Evolutionary conservation across 2,113 vertebrate species (phyloP), one percentile per base, ranked within the genome.

Genomic region (Microtus montanus): DNA sequence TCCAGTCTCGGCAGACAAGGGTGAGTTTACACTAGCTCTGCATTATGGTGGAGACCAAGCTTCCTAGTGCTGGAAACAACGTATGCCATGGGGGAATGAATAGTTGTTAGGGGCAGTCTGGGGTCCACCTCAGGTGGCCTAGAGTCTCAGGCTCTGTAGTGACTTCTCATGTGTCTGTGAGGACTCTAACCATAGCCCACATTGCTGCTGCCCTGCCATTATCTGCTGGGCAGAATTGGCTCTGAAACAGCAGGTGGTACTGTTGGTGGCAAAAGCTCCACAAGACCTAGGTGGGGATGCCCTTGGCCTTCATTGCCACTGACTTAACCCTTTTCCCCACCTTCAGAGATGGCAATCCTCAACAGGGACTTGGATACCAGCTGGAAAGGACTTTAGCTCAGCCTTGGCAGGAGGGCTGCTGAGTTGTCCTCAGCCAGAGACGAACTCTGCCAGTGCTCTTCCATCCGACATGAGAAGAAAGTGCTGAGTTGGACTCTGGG

Each of bases 371-470:
- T 12, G 13, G n/a, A 5, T 12, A 20, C 2, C 11, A 20, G 41
- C 44, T n/a, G 47, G 68, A 33, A 64, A 71, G 41, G 35, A 54
- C 19, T 22, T 52, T 88, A 28, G 82, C n/a, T 84, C 80, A 63
- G 58, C 58, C 58, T 26, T 84, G 58, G 58, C 26, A 84, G 82
- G 38, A 66, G 17, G 26, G 88, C 71, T 89, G 15, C 89, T 44
- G n/a, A 63, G 41, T 63, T 38, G 80, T 63, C 64, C 5, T 30
- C 12, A 49, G 2, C 1, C 2, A 20, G 10, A 70, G 38, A 70
- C 20, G 63, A 58, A 41, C 1, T 3, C 24, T 10, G 7, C 12
- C 11, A 15, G 41, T 3, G 3, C 35, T 3, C 5, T 24, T 63
- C 15, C 1, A 4, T n/a, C 68, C 54, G 54, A 41, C 1, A 11